Evolutionary conservation across 1,140 invertebrate genomes (phyloP).

Genomic region (Drosophila seguyi): DNA sequence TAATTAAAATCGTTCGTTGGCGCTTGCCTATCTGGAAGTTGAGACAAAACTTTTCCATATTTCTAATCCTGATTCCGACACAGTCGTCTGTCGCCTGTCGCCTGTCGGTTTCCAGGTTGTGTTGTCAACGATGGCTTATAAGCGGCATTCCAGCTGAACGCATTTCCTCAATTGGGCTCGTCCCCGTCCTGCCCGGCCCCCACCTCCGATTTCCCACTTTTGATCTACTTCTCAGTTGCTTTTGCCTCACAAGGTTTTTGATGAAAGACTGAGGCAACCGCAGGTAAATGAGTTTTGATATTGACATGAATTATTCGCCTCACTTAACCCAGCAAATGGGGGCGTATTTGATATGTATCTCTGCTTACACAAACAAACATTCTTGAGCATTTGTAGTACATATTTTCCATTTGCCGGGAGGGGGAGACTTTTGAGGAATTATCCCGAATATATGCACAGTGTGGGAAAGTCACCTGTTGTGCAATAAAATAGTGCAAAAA

Average conservation of each 20-base stretch:
- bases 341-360: constrained; percentile 52
- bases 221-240: constrained; percentile 55
- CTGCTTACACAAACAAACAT: constrained; percentile 13
- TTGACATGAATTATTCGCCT: constrained; percentile 79
- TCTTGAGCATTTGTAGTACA: constrained; percentile 13
- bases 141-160: constrained; percentile 67
- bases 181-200: neutral
- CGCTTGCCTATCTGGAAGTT: constrained; percentile 18
- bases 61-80: constrained; percentile 53
- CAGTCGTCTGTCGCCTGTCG: constrained; percentile 8
- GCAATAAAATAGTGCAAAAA: neutral
- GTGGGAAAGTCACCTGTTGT: constrained; percentile 14
- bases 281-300: constrained; percentile 81
- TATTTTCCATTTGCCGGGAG: constrained; percentile 1
- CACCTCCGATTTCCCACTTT: constrained; percentile 1
- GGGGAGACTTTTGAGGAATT: neutral
- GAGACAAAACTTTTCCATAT: constrained; percentile 51
- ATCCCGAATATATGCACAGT: neutral
- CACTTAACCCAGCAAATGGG: constrained; percentile 63
- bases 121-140: constrained; percentile 63
- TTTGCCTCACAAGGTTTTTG: constrained; percentile 54
- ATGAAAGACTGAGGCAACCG: constrained; percentile 59
- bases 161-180: constrained; percentile 24
- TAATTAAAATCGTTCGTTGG: constrained; percentile 66
- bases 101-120: constrained; percentile 15